Percentiles rank a stretch among this genome's conserved stretches.
Conservation (phyloP, 2,797 vertebrate species). For the Taenioides sp. region DNA sequence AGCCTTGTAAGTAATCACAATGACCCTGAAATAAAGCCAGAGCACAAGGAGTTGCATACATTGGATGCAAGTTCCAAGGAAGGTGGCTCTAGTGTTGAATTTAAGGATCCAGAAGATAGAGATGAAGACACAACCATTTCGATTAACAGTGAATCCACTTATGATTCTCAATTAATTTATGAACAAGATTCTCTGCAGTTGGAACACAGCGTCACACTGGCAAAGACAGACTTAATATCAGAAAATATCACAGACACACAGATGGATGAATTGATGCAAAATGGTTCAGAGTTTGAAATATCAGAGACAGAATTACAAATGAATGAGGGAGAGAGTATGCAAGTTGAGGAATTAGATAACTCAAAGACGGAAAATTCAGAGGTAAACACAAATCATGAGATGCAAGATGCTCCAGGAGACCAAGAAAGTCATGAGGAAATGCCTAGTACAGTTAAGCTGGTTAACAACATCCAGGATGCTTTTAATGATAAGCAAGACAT, state of each 20-base stretch:
- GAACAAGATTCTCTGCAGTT: neutral
- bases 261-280: constrained; percentile 14
- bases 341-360: neutral
- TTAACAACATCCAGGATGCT: neutral
- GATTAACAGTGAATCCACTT: neutral
- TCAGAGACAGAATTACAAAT: neutral
- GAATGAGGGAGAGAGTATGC: neutral
- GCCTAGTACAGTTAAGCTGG: neutral
- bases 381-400: neutral
- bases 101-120: neutral
- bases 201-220: neutral
- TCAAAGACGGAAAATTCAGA: neutral
- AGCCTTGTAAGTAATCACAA: neutral
- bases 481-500: neutral
- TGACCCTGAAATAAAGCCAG: constrained; percentile 7
- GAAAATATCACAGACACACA: neutral
- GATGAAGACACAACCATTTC: constrained; percentile 17
- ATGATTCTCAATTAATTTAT: neutral
- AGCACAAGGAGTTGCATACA: neutral
- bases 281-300: neutral
- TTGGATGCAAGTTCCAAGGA: constrained; percentile 5
- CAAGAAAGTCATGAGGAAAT: neutral
- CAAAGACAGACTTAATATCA: neutral
- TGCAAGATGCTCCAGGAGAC: neutral
- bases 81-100: neutral